Evolutionary conservation across 2,888 invertebrate species (phyloP).

Genomic region (Salpingus planirostris): DNA sequence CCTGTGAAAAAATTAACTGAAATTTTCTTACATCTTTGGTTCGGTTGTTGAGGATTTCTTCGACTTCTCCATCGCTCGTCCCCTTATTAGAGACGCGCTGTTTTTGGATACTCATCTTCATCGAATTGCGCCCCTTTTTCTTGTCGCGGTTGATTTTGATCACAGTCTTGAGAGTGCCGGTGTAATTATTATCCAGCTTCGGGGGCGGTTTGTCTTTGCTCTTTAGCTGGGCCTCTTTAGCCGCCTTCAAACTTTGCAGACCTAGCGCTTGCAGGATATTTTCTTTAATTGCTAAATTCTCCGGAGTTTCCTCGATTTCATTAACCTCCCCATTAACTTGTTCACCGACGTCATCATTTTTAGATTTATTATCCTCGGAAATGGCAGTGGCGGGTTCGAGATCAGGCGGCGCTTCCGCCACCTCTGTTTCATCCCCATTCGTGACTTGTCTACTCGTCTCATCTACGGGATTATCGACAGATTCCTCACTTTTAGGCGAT

Average conservation of each 20-base stretch:
- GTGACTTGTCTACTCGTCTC: too few relatives aligned
- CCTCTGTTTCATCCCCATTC: constrained; percentile 6
- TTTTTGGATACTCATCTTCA: constrained; percentile 74
- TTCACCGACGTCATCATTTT: too few relatives aligned
- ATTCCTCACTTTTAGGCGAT: too few relatives aligned
- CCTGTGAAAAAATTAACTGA: constrained; percentile 4
- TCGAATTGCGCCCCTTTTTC: constrained; percentile 54
- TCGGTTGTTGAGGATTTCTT: too few relatives aligned
- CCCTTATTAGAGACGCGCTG: too few relatives aligned
- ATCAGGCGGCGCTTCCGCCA: not conserved
- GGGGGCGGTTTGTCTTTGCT: constrained; percentile 14
- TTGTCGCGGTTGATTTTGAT: constrained; percentile 70
- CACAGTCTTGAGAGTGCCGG: constrained; percentile 76
- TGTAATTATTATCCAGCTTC: constrained; percentile 44
- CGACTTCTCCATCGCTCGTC: too few relatives aligned
- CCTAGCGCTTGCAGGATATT: constrained; percentile 66
- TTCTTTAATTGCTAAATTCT: constrained; percentile 48
- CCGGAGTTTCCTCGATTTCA: constrained; percentile 22
- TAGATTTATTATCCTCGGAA: too few relatives aligned
- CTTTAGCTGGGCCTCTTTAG: constrained; percentile 50
- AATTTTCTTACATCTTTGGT: too few relatives aligned
- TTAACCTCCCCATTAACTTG: constrained; percentile 1
- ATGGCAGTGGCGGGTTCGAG: constrained; percentile 9
- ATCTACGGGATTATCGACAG: too few relatives aligned
- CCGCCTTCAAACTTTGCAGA: constrained; percentile 63